A percentile compares a stretch with the other conserved stretches of the same genome.
These are phyloP conservation scores for Chrysomela aeneicollis DNA, from an alignment of 2,888 invertebrate genomes.

Conservation along the genomic window DNA sequence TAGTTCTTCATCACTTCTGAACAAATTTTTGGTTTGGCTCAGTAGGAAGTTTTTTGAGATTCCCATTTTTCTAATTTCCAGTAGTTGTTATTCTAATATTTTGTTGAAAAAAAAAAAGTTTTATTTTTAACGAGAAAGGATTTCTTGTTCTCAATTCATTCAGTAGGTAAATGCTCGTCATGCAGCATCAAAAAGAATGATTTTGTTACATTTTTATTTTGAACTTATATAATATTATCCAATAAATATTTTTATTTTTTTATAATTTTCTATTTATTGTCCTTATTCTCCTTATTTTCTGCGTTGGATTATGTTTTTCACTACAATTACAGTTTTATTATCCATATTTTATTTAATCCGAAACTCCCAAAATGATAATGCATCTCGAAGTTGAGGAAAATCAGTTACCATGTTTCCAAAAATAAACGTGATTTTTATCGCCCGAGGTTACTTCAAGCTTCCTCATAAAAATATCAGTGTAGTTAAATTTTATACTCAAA, in stretches of 20 bases:
- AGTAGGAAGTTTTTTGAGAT: neutral
- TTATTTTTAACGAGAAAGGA: neutral
- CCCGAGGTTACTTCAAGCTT: no score
- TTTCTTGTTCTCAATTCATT: neutral
- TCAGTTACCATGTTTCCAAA: no score
- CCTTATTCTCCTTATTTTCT: neutral
- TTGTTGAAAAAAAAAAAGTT: neutral
- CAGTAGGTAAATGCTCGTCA: no score
- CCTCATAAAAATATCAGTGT: no score
- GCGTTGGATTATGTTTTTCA: no score
- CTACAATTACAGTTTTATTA: no score
- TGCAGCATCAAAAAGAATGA: no score
- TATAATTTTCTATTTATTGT: neutral
- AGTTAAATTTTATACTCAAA: no score
- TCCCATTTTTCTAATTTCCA: neutral
- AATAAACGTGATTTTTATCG: no score
- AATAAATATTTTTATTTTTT: constrained; percentile 3
- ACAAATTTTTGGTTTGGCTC: neutral
- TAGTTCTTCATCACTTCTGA: neutral
- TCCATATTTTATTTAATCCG: no score
- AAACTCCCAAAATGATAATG: no score
- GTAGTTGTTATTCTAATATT: neutral
- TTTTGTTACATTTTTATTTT: neutral
- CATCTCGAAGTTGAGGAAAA: no score
- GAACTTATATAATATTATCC: neutral